Evolutionary conservation across 2,888 invertebrate species (phyloP).

Genomic region (Thera britannica): DNA sequence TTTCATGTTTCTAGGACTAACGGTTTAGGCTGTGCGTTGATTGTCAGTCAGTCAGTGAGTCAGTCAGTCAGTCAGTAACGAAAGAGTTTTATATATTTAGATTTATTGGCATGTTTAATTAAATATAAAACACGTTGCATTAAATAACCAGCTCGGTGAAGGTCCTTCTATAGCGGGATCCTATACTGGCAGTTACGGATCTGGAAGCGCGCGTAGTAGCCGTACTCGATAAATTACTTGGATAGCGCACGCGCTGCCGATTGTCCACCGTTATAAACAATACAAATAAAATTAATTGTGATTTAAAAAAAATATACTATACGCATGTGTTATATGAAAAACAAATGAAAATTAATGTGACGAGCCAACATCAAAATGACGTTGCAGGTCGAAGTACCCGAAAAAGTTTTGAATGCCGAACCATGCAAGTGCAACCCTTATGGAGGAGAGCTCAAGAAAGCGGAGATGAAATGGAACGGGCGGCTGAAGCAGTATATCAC

Average conservation of each 20-base stretch:
- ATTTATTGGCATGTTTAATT: too few species aligned
- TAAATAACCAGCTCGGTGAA: too few species aligned
- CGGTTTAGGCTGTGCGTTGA: too few species aligned
- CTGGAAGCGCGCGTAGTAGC: slow-evolving; percentile 60
- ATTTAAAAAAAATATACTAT: slow-evolving; percentile 18
- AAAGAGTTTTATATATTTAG: too few species aligned
- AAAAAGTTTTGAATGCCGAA: slow-evolving; percentile 71
- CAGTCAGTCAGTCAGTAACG: too few species aligned
- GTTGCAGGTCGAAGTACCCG: slow-evolving; percentile 79
- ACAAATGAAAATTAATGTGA: slow-evolving; percentile 70
- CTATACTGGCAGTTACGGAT: slow-evolving; percentile 68
- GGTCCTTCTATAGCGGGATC: too few species aligned
- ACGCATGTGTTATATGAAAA: slow-evolving; percentile 42
- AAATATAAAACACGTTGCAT: too few species aligned
- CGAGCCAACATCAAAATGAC: slow-evolving; percentile 72
- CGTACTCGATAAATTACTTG: slow-evolving; percentile 56
- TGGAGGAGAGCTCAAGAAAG: slow-evolving; percentile 61
- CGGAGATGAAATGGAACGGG: slow-evolving; percentile 67
- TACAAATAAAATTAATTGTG: slow-evolving; percentile 5
- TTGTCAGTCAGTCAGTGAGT: too few species aligned
- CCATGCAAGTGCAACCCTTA: slow-evolving; percentile 69
- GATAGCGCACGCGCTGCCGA: slow-evolving; percentile 62
- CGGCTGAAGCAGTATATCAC: slow-evolving; percentile 72
- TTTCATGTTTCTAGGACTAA: too few species aligned
- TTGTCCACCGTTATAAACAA: slow-evolving; percentile 41